Evolutionary conservation across 2,797 vertebrate genomes (phyloP), one percentile per base, ranked within the genome.

Genomic region (Enteromius argenteus): DNA sequence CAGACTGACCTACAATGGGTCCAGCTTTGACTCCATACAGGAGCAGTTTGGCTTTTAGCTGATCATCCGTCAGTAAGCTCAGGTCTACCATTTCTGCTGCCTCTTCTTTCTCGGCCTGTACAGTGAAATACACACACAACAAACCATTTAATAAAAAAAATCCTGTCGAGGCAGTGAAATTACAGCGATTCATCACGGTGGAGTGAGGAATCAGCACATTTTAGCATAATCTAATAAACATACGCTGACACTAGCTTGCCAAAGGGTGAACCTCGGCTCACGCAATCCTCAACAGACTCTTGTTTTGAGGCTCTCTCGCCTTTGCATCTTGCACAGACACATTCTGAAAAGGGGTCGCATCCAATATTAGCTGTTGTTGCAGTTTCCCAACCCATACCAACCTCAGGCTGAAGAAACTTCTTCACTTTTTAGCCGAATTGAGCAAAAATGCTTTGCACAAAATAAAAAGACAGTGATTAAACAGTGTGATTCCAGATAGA

Each of bases 1-100:
- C 32, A 27, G 42, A 79, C 93, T 93, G 91, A 97, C 96, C 94
- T 14, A 96, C 91, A 86, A 98, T 94, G 7, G 97, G 96, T 60
- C 97, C 97, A 21, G 94, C 90, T 89, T 93, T 93, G 62, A 96
- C 86, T 56, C 97, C 96, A 30, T 92, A 91, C 84, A 89, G 84
- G 8, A 92, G 87, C 49, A 98, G 93, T 5, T 91, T 87, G 0
- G 90, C 90, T 86, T 91, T 94, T 39, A 97, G 92, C 44, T 96
- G 93, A 10, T 84, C 79, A 79, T 97, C 95, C 21, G 91, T 96
- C 89, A 98, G 86, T 83, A 37, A 83, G 42, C 88, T 90, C 3
- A 93, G 88, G 23, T 96, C 93, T 79, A 90, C 90, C 87, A 93
- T 90, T 73, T 89, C 87, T 53, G 87, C 8, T 9, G 69, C 32